A percentile compares a stretch with the other conserved stretches of the same genome.
These are phyloP conservation scores for Progne subis DNA, from an alignment of 2,113 vertebrate species.

Conservation along the genomic window DNA sequence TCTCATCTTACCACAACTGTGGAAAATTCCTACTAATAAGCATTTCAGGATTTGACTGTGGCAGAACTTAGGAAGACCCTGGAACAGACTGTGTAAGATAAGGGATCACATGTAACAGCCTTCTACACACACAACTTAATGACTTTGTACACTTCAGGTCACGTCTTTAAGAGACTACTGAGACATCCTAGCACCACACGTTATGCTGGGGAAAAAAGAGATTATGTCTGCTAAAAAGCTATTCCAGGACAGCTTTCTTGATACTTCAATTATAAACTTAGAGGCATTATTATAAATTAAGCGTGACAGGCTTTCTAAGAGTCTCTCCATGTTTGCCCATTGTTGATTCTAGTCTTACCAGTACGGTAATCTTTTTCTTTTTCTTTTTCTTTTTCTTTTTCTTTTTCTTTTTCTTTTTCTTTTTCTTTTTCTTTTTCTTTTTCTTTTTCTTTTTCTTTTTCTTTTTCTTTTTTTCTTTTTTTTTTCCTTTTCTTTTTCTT, in stretches of 20 bases:
- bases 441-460: background rate
- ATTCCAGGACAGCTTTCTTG: background rate
- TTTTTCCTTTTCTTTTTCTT: background rate
- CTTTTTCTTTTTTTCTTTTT: background rate
- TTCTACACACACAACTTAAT: background rate
- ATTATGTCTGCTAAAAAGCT: background rate
- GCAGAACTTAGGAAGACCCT: background rate
- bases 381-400: background rate
- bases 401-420: background rate
- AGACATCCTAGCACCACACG: background rate
- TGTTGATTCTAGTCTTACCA: background rate
- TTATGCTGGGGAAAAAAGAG: background rate
- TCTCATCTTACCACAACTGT: background rate
- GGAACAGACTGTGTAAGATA: background rate
- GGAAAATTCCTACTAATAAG: background rate
- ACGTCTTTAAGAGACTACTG: background rate
- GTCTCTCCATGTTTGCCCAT: background rate
- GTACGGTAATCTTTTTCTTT: rapidly evolving
- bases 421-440: background rate
- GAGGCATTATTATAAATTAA: background rate
- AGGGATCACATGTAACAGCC: background rate
- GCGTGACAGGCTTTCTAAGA: background rate
- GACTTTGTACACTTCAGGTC: background rate
- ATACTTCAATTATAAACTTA: background rate
- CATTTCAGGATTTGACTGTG: background rate